phyloP scores from a whole-genome alignment of 2,888 invertebrate genomes.

The Drosophila anceps region DNA sequence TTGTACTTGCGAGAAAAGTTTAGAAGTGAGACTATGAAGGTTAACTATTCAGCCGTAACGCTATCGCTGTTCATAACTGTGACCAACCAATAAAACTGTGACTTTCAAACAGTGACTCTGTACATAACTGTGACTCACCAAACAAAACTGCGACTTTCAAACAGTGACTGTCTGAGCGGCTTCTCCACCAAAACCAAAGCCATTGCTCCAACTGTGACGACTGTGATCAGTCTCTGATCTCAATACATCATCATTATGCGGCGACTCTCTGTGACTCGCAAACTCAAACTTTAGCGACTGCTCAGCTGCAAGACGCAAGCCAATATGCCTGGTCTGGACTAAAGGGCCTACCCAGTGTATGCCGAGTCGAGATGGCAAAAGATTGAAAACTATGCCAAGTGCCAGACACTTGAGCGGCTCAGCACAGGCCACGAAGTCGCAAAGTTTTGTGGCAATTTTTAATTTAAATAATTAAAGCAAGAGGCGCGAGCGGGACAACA shows the following conservation, averaged over 20 bases:
- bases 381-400: conserved; percentile 78
- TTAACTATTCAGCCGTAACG: no score
- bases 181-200: neutral
- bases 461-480: conserved; percentile 79
- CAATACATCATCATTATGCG: no score
- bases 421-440: conserved; percentile 36
- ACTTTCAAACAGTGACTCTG: neutral
- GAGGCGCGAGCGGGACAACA: conserved; percentile 9
- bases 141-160: neutral
- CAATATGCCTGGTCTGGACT: neutral
- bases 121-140: neutral
- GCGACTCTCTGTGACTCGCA: neutral
- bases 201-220: neutral
- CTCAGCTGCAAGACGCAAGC: neutral
- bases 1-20: no score
- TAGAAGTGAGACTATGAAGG: no score
- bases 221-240: neutral
- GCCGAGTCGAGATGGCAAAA: conserved; percentile 26
- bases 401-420: conserved; percentile 43
- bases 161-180: neutral
- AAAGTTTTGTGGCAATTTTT: conserved; percentile 66
- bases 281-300: neutral
- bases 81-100: neutral
- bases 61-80: neutral
- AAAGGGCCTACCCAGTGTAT: neutral